Base-by-base conservation (phyloP, 1,140 invertebrate species). In the Aphaenogaster floridana region DNA sequence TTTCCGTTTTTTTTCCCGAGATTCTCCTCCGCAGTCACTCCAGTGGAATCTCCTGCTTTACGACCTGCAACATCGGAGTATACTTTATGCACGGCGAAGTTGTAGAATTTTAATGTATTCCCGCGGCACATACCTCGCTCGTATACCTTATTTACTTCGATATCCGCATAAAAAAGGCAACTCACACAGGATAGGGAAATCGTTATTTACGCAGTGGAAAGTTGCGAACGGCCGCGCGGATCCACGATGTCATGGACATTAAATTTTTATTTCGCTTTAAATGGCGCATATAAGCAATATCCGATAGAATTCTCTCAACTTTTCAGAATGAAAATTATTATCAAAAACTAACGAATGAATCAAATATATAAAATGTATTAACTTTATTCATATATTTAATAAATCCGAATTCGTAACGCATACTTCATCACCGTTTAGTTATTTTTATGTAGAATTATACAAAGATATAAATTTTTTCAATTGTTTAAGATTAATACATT, bases 1-100 rank as follows among this genome's bases (percentile, higher is more conserved):
- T 17, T 64, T 63, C 39, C n/a, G 48, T 69, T 48, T 81, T 80
- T 80, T 66, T 76, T 9, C 64, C 42, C 63, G 52, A 81, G 50
- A 84, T 61, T 39, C 34, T 63, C 21, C 45, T 59, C 69, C 69
- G 48, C 50, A 54, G 72, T 89, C 92, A 95, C 77, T 95, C 94
- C 92, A 95, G 69, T 85, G 94, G 95, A 92, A 95, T 95, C 74
- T 95, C 93, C 48, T 93, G 93, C 61, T 92, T 93, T 66, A 95
- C 95, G 63, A 94, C 89, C 94, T 95, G 92, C 17, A 94, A 94
- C 85, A 83, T 74, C n/a, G 54, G 45, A 39, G 28, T 48, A 91
- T 77, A 86, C 39, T 85, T 59, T 64, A 86, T 89, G 45, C 42
- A 84, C 76, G 42, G 28, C 28, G 34, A 84, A 74, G 28, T 50